These are phyloP conservation scores for Lophochroa leadbeateri DNA, from an alignment of 2,113 vertebrate genomes.

Conservation along the genomic window DNA sequence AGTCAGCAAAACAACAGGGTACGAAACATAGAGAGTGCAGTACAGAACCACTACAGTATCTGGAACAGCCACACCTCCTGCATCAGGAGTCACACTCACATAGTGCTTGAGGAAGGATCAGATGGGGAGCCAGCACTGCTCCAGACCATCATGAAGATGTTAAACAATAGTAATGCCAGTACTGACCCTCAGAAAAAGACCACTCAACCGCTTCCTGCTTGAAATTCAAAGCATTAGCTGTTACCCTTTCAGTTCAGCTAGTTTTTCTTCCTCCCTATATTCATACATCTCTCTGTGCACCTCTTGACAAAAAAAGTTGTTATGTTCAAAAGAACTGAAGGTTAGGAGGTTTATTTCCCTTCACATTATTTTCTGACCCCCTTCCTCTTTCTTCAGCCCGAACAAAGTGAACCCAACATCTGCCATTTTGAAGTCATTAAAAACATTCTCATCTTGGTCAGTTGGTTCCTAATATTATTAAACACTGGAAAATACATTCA, in stretches of 20 bases:
- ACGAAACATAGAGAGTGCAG: not conserved
- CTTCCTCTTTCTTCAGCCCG: accelerated
- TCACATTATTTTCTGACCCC: not conserved
- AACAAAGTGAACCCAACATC: not conserved
- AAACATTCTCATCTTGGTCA: not conserved
- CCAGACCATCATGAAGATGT: not conserved
- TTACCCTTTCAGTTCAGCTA: not conserved
- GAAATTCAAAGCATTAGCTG: not conserved
- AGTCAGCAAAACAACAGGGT: not conserved
- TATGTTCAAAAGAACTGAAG: not conserved
- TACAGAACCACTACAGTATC: too few relatives aligned
- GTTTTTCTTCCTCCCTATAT: not conserved
- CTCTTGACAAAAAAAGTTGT: not conserved
- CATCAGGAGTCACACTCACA: not conserved
- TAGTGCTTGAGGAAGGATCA: not conserved
- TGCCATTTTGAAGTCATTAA: not conserved
- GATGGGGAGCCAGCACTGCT: not conserved
- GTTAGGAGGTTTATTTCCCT: not conserved
- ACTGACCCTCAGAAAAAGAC: not conserved
- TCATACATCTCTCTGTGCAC: too few relatives aligned
- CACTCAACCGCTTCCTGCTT: not conserved
- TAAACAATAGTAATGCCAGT: not conserved
- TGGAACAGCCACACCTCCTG: not conserved
- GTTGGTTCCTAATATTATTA: not conserved
- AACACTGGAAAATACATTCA: not conserved